phyloP scores from a whole-genome alignment of 2,797 vertebrate genomes.

The Cryptoblepharus egeriae region DNA sequence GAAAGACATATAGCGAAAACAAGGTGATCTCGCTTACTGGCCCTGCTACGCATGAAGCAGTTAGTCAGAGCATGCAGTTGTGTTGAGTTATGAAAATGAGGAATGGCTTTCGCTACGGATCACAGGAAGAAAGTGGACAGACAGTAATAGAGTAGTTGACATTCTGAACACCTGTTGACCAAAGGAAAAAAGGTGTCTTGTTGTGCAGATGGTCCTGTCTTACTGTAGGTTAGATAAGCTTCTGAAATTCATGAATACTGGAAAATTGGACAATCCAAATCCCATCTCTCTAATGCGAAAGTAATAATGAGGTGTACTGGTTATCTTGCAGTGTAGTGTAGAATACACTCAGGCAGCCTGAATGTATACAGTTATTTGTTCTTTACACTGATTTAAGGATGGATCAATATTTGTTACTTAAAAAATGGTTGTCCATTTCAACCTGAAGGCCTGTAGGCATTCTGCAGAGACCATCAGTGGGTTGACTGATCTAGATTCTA shows the following conservation, averaged over 20 bases:
- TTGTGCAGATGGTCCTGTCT: neutral
- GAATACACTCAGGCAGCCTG: too few species aligned
- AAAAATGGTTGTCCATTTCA: neutral
- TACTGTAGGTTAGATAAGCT: neutral
- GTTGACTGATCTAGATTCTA: too few species aligned
- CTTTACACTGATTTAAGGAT: neutral
- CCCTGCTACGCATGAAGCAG: constrained; percentile 24
- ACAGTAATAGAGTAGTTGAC: constrained; percentile 78
- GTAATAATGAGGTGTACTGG: neutral
- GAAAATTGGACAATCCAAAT: neutral
- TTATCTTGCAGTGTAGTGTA: too few species aligned
- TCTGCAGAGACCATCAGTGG: too few species aligned
- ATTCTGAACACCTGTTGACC: constrained; percentile 53
- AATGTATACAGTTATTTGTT: neutral
- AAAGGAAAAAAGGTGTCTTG: constrained; percentile 43
- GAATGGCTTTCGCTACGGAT: constrained; percentile 80
- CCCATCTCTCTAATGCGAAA: neutral
- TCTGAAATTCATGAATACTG: neutral
- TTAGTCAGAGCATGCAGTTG: constrained; percentile 77
- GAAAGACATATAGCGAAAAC: constrained; percentile 64
- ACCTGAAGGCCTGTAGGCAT: neutral
- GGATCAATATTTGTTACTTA: neutral
- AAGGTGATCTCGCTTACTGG: constrained; percentile 5
- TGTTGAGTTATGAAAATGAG: constrained; percentile 80
- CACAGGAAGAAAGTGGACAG: constrained; percentile 80